Conservation (phyloP, 2,113 vertebrate genomes). For the Mormyrus lacerda region DNA sequence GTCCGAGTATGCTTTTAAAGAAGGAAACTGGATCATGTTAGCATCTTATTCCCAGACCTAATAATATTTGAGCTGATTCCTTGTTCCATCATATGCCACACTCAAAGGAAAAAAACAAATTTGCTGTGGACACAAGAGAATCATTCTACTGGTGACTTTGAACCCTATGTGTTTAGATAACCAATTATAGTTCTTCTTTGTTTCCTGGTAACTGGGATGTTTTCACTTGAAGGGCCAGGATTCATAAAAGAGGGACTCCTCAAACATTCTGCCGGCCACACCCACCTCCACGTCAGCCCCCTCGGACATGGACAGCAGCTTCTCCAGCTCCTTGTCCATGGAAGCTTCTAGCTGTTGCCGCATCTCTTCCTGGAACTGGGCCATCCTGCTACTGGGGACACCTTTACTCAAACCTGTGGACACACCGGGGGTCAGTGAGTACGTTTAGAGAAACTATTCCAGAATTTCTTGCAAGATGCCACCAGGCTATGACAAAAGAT, state of each 20-base stretch:
- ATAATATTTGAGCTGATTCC: background rate
- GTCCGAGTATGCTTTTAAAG: background rate
- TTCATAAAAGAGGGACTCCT: no score
- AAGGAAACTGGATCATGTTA: background rate
- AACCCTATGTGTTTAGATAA: background rate
- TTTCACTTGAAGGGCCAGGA: background rate
- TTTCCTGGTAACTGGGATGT: background rate
- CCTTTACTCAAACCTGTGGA: slow-evolving; percentile 73
- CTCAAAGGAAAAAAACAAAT: background rate
- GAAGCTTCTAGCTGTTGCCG: slow-evolving; percentile 88
- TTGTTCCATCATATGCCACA: background rate
- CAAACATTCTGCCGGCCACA: background rate
- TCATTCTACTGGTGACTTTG: background rate
- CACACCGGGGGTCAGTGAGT: background rate
- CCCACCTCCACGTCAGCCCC: slow-evolving; percentile 74
- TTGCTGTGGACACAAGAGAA: background rate
- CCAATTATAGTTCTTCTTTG: background rate
- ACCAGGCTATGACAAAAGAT: background rate
- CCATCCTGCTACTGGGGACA: slow-evolving; percentile 66
- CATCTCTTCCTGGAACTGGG: slow-evolving; percentile 93
- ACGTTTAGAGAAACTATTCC: background rate
- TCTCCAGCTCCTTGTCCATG: slow-evolving; percentile 83
- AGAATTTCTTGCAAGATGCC: background rate
- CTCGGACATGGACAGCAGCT: slow-evolving; percentile 68
- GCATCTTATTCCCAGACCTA: background rate